phyloP scores from a whole-genome alignment of 2,888 invertebrate species.

The Slavum lentiscoides region DNA sequence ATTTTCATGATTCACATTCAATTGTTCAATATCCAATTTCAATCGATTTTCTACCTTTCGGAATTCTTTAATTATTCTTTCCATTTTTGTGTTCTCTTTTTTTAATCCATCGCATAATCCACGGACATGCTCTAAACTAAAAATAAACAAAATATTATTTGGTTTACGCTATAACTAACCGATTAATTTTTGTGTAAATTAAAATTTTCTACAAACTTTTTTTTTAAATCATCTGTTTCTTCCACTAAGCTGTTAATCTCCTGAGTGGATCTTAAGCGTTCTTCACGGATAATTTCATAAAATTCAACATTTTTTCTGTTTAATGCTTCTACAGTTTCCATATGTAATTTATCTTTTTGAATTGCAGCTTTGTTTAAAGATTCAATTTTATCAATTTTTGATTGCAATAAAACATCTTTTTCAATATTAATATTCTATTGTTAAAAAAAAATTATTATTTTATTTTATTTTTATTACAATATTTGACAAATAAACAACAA shows the following conservation, averaged over 20 bases:
- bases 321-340: slow-evolving; percentile 5
- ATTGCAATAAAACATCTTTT: slow-evolving; percentile 37
- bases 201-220: slow-evolving; percentile 13
- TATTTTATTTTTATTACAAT: background rate
- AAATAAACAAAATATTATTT: background rate
- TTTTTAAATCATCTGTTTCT: slow-evolving; percentile 9
- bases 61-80: slow-evolving; percentile 16
- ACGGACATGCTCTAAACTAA: slow-evolving; percentile 16
- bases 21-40: slow-evolving; percentile 2
- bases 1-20: slow-evolving; percentile 5
- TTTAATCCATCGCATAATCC: slow-evolving; percentile 18
- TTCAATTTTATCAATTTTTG: slow-evolving; percentile 34
- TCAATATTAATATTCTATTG: slow-evolving; percentile 20
- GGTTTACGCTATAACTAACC: background rate
- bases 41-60: background rate
- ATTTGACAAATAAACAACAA: background rate
- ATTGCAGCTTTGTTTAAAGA: slow-evolving; percentile 6
- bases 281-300: slow-evolving; percentile 26
- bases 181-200: background rate
- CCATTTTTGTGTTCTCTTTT: background rate
- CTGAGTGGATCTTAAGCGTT: slow-evolving; percentile 20
- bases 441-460: background rate
- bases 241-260: slow-evolving; percentile 10
- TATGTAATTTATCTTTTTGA: slow-evolving; percentile 28
- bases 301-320: slow-evolving; percentile 6